A percentile compares a stretch with the other conserved stretches of the same genome.
Conservation (phyloP, 2,888 invertebrate genomes). For the Meloe dianella region DNA sequence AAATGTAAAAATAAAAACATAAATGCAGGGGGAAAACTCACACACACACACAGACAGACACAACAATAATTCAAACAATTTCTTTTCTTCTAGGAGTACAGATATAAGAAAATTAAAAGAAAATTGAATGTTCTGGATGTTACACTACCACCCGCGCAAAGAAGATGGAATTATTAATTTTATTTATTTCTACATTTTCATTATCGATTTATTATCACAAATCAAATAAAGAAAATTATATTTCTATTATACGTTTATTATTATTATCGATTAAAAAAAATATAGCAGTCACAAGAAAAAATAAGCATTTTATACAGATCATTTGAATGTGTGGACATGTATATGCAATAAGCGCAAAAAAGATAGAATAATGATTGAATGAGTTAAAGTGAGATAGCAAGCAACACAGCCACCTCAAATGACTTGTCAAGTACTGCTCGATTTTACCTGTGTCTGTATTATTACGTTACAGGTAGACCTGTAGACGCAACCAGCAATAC, state of each 20-base stretch:
- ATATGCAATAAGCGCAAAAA: too few relatives aligned
- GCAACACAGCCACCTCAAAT: too few relatives aligned
- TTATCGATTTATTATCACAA: conserved; percentile 13
- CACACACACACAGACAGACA: conserved; percentile 15
- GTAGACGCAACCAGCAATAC: conserved; percentile 15
- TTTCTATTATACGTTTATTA: not conserved
- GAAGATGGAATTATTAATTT: conserved; percentile 35
- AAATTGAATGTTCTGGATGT: conserved; percentile 49
- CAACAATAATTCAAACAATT: conserved; percentile 19
- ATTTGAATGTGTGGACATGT: too few relatives aligned
- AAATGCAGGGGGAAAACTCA: too few relatives aligned
- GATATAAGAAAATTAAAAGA: conserved; percentile 53
- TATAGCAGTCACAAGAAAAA: not conserved
- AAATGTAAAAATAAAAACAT: too few relatives aligned
- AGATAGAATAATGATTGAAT: too few relatives aligned
- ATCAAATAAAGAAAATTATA: not conserved
- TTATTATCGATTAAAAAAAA: not conserved
- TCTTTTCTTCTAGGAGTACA: conserved; percentile 51
- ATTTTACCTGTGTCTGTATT: too few relatives aligned
- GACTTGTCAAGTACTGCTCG: too few relatives aligned
- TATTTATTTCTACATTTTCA: conserved; percentile 21
- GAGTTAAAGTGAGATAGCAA: too few relatives aligned
- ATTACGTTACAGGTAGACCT: not conserved
- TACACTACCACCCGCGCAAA: conserved; percentile 42
- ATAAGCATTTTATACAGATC: not conserved